phyloP scores from a whole-genome alignment of 2,113 vertebrate species.

The Amblyopsis rosae region DNA sequence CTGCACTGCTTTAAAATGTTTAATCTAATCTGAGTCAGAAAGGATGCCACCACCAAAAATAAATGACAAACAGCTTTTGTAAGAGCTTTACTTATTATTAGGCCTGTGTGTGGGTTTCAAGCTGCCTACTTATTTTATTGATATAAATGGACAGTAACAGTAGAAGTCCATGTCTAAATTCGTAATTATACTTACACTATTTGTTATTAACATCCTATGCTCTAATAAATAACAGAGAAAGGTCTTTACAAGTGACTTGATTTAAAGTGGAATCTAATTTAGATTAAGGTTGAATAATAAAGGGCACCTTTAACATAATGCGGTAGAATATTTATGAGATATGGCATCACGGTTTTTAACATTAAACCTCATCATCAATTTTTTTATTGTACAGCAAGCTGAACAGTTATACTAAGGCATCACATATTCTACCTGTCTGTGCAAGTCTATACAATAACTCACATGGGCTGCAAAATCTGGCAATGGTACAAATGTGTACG shows the following conservation, averaged over 20 bases:
- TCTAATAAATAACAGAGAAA: not conserved
- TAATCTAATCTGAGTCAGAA: not conserved
- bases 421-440: conserved; percentile 36
- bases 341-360: not conserved
- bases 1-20: conserved; percentile 31
- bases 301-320: too few species aligned
- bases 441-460: conserved; percentile 45
- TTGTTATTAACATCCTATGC: not conserved
- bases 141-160: not conserved
- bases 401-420: not conserved
- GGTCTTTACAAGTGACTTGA: not conserved
- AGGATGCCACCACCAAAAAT: conserved; percentile 1
- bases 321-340: not conserved
- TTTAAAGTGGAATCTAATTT: too few species aligned
- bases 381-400: too few species aligned
- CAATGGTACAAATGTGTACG: conserved; percentile 34
- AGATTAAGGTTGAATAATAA: not conserved
- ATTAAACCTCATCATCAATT: not conserved
- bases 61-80: not conserved
- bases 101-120: too few species aligned
- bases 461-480: conserved; percentile 43
- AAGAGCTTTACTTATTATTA: too few species aligned
- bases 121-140: too few species aligned
- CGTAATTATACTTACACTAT: too few species aligned
- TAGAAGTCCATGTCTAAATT: conserved; percentile 1